Base-by-base conservation (phyloP, 2,113 vertebrate species). In the Sinocyclocheilus grahami region DNA sequence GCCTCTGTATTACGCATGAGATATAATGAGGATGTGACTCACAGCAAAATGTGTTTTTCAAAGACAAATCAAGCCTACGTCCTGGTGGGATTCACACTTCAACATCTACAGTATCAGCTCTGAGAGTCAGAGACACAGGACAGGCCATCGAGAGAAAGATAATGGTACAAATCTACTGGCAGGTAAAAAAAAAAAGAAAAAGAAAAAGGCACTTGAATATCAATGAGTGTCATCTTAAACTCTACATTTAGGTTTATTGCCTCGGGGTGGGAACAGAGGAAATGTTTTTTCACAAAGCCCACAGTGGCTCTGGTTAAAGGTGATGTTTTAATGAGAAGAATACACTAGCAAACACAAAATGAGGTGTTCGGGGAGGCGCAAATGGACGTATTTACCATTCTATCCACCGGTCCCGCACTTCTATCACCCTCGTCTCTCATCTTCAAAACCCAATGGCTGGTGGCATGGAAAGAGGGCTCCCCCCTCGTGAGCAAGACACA, bases 341-440 rank as follows among this genome's bases (percentile, higher is more conserved):
- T 18, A 90, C 86, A 92, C 83, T 85, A 78, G 80, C 53, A 82
- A 87, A 82, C 84, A 93, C 93, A 94, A 90, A 92, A 89, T 86
- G 87, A 93, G 89, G 90, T 92, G 91, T 92, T 94, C 90, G 92
- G 93, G 93, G 93, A 90, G 87, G 93, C 90, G 90, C 90, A 92
- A 90, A 78, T 0, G 88, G 86, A 87, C 92, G 90, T 53, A 67
- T 86, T 82, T 90, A 91, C 90, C 89, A 85, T 69, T 81, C 84
- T 72, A 89, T 89, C 90, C 33, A 63, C 42, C 77, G 88, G 89
- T 78, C 65, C 89, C 80, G 85, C 89, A 88, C 89, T 90, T 80
- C 84, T 55, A 85, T 90, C 87, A 77, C 89, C 75, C 90, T 58
- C 33, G 80, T 75, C 91, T 94, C 92, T 95, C 91, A 94, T 95